phyloP scores from a whole-genome alignment of 2,888 invertebrate species.

The Atherix ibis region DNA sequence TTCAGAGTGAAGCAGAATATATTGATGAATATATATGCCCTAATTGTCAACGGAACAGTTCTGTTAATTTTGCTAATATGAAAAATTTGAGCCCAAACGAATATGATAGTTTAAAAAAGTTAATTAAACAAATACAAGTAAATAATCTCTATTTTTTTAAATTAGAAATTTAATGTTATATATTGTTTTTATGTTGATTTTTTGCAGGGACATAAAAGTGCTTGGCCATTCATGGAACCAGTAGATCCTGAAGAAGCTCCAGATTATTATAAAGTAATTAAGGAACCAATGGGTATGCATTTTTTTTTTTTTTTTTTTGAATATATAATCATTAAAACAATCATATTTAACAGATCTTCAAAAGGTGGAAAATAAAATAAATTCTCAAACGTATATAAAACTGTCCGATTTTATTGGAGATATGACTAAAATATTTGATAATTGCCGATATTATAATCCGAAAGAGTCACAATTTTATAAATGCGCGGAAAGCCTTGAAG shows the following conservation, averaged over 20 bases:
- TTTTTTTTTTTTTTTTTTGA: slow-evolving; percentile 11
- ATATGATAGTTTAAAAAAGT: slow-evolving; percentile 64
- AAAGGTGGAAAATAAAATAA: slow-evolving; percentile 77
- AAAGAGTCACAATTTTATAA: slow-evolving; percentile 91
- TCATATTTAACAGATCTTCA: slow-evolving; percentile 90
- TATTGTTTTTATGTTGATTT: slow-evolving; percentile 1
- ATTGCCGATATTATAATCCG: slow-evolving; percentile 95
- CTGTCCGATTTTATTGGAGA: slow-evolving; percentile 93
- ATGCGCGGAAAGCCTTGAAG: slow-evolving; percentile 89
- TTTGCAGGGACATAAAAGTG: slow-evolving; percentile 74
- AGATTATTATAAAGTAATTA: slow-evolving; percentile 90
- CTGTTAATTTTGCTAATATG: slow-evolving; percentile 80
- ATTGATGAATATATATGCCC: slow-evolving; percentile 96
- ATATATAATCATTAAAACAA: too few relatives aligned
- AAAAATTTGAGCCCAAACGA: slow-evolving; percentile 65
- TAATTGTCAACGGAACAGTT: slow-evolving; percentile 79
- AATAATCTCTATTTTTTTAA: slow-evolving; percentile 8
- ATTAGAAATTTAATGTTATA: slow-evolving; percentile 5
- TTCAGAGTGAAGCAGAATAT: slow-evolving; percentile 84
- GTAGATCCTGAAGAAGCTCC: slow-evolving; percentile 93
- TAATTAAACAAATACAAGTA: slow-evolving; percentile 81
- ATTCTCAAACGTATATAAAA: slow-evolving; percentile 65
- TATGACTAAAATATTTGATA: slow-evolving; percentile 97
- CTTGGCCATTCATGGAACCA: slow-evolving; percentile 96
- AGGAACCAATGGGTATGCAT: slow-evolving; percentile 84